Percentiles rank a stretch among this genome's conserved stretches.
phyloP scores from a whole-genome alignment of 2,113 vertebrate species.

The Phocoena sinus region DNA sequence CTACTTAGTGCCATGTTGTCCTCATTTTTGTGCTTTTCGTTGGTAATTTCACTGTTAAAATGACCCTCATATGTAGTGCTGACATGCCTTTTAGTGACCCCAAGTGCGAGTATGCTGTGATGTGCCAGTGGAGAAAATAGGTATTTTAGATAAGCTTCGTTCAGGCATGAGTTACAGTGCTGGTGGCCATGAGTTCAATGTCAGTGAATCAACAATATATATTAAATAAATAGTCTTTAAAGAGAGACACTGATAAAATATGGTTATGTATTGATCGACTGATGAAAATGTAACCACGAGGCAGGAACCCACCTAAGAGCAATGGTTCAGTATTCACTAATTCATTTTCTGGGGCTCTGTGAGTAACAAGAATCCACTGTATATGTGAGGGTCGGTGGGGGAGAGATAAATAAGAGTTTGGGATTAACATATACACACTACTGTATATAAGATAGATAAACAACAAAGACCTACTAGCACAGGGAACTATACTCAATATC shows the following conservation, averaged over 20 bases:
- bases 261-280: not conserved
- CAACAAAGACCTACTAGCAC: not conserved
- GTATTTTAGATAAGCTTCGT: not conserved
- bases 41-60: not conserved
- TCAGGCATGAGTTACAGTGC: not conserved
- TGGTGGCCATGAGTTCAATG: not conserved
- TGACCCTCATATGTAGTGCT: not conserved
- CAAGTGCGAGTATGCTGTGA: not conserved
- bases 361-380: not conserved
- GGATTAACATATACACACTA: not conserved
- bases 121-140: not conserved
- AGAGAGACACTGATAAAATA: not conserved
- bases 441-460: not conserved
- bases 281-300: not conserved
- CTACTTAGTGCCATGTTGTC: not conserved
- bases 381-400: not conserved
- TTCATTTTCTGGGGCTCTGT: not conserved
- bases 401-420: not conserved
- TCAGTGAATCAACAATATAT: not conserved
- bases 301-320: not conserved
- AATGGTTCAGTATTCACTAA: not conserved
- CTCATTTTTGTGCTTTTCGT: not conserved
- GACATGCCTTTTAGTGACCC: not conserved
- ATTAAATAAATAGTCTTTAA: not conserved
- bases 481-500: not conserved